A percentile compares a stretch with the other conserved stretches of the same genome.
phyloP scores from a whole-genome alignment of 1,140 invertebrate species.

The Drosophila sp. region DNA sequence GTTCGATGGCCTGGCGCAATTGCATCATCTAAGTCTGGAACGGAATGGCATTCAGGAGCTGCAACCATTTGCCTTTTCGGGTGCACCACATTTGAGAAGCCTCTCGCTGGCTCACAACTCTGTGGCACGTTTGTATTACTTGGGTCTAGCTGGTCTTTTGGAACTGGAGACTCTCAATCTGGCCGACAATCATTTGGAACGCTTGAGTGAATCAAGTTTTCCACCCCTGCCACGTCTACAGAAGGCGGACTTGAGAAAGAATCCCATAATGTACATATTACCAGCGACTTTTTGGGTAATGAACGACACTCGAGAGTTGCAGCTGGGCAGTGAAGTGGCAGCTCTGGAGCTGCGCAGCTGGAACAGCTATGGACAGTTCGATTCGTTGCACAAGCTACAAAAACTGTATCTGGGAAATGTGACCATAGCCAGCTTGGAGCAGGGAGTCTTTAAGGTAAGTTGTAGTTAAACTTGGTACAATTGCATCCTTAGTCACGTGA shows the following conservation, averaged over 20 bases:
- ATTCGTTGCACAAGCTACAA: conserved; percentile 86
- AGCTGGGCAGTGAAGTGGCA: conserved; percentile 86
- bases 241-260: conserved; percentile 87
- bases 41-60: conserved; percentile 88
- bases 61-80: conserved; percentile 89
- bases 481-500: background rate
- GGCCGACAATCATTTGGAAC: conserved; percentile 88
- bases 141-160: conserved; percentile 88
- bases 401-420: conserved; percentile 87
- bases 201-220: conserved; percentile 89
- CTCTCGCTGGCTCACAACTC: conserved; percentile 88
- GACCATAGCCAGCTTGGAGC: conserved; percentile 86
- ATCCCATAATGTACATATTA: conserved; percentile 88
- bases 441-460: conserved; percentile 86
- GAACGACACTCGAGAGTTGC: conserved; percentile 88
- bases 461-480: background rate
- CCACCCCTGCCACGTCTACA: conserved; percentile 88
- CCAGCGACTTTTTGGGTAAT: conserved; percentile 90
- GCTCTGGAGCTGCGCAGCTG: conserved; percentile 85
- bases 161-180: conserved; percentile 88
- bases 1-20: conserved; percentile 87
- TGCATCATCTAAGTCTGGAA: conserved; percentile 87
- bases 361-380: conserved; percentile 87
- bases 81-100: conserved; percentile 87
- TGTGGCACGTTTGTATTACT: conserved; percentile 87